Conservation (phyloP, 1,140 invertebrate genomes). For the Stegodyphus dumicola region DNA sequence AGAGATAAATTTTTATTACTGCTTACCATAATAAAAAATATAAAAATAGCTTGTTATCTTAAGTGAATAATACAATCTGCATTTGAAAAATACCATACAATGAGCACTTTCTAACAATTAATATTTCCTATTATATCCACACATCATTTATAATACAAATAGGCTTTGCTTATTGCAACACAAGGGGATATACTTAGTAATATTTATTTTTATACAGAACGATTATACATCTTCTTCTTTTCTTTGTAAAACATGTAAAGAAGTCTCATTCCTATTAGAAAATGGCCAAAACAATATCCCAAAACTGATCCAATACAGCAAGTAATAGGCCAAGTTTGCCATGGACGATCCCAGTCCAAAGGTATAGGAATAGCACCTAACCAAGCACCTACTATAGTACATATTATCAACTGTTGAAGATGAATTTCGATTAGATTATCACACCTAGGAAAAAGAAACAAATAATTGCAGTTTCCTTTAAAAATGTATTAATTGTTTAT, state of each 20-base stretch:
- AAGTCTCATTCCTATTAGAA: conserved; percentile 23
- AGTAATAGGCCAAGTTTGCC: conserved; percentile 86
- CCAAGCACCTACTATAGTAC: conserved; percentile 84
- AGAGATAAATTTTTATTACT: too few relatives aligned
- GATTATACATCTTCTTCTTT: conserved; percentile 10
- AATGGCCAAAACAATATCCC: conserved; percentile 68
- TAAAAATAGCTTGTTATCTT: too few relatives aligned
- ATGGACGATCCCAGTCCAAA: conserved; percentile 91
- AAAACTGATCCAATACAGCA: conserved; percentile 78
- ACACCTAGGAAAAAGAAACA: conserved; percentile 62
- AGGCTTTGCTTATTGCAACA: too few relatives aligned
- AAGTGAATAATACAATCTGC: too few relatives aligned
- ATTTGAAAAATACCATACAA: too few relatives aligned
- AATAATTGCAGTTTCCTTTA: not conserved
- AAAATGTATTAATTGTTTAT: too few relatives aligned
- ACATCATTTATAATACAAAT: too few relatives aligned
- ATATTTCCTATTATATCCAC: too few relatives aligned
- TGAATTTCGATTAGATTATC: conserved; percentile 64
- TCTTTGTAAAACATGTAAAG: conserved; percentile 7
- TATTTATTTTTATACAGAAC: not conserved
- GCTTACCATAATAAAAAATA: too few relatives aligned
- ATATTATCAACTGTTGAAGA: conserved; percentile 64
- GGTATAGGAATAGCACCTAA: conserved; percentile 87
- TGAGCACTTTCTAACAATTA: too few relatives aligned
- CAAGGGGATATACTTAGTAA: too few relatives aligned